Evolutionary conservation across 1,140 invertebrate species (phyloP).

Genomic region (Lysiphlebus fabarum): DNA sequence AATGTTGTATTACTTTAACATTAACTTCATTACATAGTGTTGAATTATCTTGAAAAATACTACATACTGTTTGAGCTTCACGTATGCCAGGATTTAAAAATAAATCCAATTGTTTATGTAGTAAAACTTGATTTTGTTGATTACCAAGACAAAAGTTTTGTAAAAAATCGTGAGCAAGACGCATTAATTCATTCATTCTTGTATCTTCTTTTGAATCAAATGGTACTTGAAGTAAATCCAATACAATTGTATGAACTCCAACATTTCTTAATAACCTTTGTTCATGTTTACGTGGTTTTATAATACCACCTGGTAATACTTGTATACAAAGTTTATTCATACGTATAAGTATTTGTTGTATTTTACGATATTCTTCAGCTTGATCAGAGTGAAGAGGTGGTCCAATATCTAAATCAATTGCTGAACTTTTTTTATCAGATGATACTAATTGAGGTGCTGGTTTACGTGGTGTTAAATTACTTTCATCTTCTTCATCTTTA

Average conservation of each 20-base stretch:
- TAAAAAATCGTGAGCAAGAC: slow-evolving; percentile 92
- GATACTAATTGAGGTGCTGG: slow-evolving; percentile 50
- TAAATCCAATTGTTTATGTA: slow-evolving; percentile 93
- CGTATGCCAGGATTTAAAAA: slow-evolving; percentile 91
- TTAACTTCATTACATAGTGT: slow-evolving; percentile 93
- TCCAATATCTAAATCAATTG: slow-evolving; percentile 72
- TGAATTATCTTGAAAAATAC: slow-evolving; percentile 95
- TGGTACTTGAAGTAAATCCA: slow-evolving; percentile 89
- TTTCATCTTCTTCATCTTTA: slow-evolving; percentile 56
- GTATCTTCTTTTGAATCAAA: slow-evolving; percentile 85
- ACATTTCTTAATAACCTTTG: slow-evolving; percentile 94
- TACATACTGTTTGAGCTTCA: slow-evolving; percentile 93
- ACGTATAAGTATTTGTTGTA: slow-evolving; percentile 84
- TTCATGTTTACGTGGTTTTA: slow-evolving; percentile 87
- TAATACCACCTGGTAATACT: slow-evolving; percentile 56
- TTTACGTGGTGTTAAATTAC: slow-evolving; percentile 41
- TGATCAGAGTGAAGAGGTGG: slow-evolving; percentile 72
- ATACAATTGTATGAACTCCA: slow-evolving; percentile 92
- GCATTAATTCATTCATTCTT: slow-evolving; percentile 94
- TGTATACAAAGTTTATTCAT: slow-evolving; percentile 90
- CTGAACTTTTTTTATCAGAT: slow-evolving; percentile 61
- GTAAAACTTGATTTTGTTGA: slow-evolving; percentile 91
- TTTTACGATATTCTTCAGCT: slow-evolving; percentile 80
- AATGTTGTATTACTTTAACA: slow-evolving; percentile 94
- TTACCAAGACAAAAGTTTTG: slow-evolving; percentile 97